Evolutionary conservation across 2,888 invertebrate genomes (phyloP).

Genomic region (Parthenolecanium corni): DNA sequence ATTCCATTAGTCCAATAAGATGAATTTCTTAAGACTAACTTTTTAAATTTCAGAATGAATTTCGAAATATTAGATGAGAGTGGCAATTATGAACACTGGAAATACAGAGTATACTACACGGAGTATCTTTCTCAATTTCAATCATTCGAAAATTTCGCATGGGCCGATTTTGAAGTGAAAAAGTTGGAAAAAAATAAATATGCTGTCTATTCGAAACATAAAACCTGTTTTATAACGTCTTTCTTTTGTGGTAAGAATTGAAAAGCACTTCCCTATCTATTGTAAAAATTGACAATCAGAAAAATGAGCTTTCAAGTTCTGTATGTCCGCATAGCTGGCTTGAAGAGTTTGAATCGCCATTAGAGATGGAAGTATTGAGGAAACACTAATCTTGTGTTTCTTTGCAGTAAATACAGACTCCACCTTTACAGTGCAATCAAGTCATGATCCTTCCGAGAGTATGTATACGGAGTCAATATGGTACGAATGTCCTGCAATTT

Average conservation of each 20-base stretch:
- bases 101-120: constrained; percentile 50
- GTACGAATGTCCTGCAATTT: constrained; percentile 52
- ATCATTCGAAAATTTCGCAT: constrained; percentile 46
- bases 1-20: no score
- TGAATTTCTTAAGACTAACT: no score
- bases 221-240: constrained; percentile 49
- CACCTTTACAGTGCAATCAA: not conserved
- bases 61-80: constrained; percentile 52
- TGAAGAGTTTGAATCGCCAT: not conserved
- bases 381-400: constrained; percentile 13
- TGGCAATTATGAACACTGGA: constrained; percentile 57
- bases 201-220: constrained; percentile 49
- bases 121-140: constrained; percentile 56
- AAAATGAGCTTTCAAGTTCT: no score
- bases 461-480: constrained; percentile 43
- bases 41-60: constrained; percentile 43
- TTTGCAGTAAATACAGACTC: not conserved
- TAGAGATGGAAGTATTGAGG: not conserved
- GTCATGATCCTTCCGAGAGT: not conserved
- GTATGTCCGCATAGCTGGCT: no score
- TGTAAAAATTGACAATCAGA: no score
- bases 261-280: no score
- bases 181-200: constrained; percentile 41
- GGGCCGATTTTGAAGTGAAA: constrained; percentile 49
- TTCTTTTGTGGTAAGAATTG: constrained; percentile 50